Evolutionary conservation across 2,888 invertebrate species (phyloP), one percentile per base, ranked within the genome.

Genomic region (Copidosoma aretas): DNA sequence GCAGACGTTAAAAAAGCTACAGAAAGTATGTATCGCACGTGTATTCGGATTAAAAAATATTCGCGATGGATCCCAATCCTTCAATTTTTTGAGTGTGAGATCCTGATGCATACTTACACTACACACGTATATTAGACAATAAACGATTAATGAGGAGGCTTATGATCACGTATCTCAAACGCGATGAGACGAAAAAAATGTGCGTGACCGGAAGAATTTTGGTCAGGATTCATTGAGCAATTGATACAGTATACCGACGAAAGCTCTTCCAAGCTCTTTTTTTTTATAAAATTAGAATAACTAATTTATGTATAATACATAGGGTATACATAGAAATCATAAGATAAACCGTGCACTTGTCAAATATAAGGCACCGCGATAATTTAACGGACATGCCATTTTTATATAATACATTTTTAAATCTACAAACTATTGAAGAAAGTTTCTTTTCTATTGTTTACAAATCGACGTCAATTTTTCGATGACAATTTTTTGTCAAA

Each of bases 81-180:
- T 5, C 8, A 32, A 32, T 32, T 32, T 32, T 32, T 32, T 32
- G 32, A 3, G 32, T 32, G 32, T 32, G n/a, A n/a, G n/a, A n/a
- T n/a, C 19, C 61, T 71, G 51, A 58, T 41, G 58, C 61, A 64
- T n/a, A 32, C 67, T 61, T 62, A 68, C 58, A n/a, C n/a, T n/a
- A n/a, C n/a, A n/a, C n/a, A 67, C 61, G 21, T 46, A 59, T 68
- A 62, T 56, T 15, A 64, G 64, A 71, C 67, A 71, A 71, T 71
- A 71, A 71, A 68, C 12, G 53, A 53, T 64, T 59, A 3, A 57
- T 46, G 49, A 43, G 32, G 10, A 62, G 53, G 32, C 14, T 43
- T 15, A 60, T 15, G 32, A 58, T 57, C 32, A 5, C 15, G 57
- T 54, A 15, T n/a, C 51, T 25, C 32, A 19, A 22, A n/a, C n/a